Base-by-base conservation (phyloP, 2,113 vertebrate species). In the Lamprologus ornatipinnis region DNA sequence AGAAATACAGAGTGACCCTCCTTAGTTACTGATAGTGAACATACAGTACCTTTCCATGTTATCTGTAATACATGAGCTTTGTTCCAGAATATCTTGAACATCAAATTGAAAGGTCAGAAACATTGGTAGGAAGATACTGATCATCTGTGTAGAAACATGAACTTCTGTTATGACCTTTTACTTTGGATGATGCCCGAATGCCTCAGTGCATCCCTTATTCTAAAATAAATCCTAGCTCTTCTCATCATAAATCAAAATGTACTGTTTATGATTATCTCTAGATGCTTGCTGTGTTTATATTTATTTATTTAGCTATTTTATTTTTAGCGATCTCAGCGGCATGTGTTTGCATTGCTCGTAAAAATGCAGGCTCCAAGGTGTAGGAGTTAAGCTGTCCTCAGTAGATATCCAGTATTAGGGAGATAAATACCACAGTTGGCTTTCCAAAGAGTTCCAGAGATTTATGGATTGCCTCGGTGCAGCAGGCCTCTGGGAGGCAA, bases 361-460 rank as follows among this genome's bases (percentile, higher is more conserved):
- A 91, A 82, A 80, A 83, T 80, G 19, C 73, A 78, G 73, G 35
- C 90, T 91, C 45, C 49, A 40, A 81, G 90, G 82, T 91, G 92
- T 57, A 83, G 55, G 60, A 84, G 87, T 92, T 90, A 57, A 91
- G 84, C 84, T 87, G 83, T 70, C 57, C 79, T 75, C 75, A 15
- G 65, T 63, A 89, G 57, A 87, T 86, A 82, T 87, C 80, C 85
- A 87, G 82, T 81, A 92, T 92, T 88, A 85, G 65, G 85, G 82
- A 93, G 91, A 93, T 94, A 92, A 93, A 93, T 88, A 92, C 81
- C 81, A 91, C 85, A 87, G 92, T 81, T 86, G 82, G 84, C 79
- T 92, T 88, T 89, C 86, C 68, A 55, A 80, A 89, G 88, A 89
- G 26, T 91, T 92, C 23, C 53, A 63, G 63, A 89, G 88, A 88